Base-by-base conservation (phyloP, 2,113 vertebrate genomes). In the Antigone vipio region DNA sequence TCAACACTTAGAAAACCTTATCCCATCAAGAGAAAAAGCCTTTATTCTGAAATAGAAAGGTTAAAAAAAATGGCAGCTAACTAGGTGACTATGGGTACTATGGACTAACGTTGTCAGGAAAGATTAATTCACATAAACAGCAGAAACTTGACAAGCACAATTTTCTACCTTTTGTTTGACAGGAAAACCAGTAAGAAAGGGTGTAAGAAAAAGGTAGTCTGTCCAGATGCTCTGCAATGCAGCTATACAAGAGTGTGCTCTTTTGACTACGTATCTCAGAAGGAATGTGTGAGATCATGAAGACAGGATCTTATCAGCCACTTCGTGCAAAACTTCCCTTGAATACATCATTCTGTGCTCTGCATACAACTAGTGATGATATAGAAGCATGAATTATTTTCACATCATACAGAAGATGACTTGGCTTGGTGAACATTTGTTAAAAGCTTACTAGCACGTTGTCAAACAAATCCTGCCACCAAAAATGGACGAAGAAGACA, bases 211-310 rank as follows among this genome's bases (percentile, higher is more conserved):
- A 38, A 86, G 18, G 40, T 14, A 73, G 60, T 50, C 66, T 87
- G 18, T 34, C 12, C 13, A 83, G 88, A 92, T 32, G n/a, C 23
- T 64, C 52, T 55, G 74, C 42, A 90, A 50, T 35, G 27, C 84
- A 91, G 64, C 87, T 89, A 78, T 11, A 56, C 32, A 18, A n/a
- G 55, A 91, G 30, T 49, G 44, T 63, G 49, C 32, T 64, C 26
- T 88, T 68, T 44, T 45, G 47, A 89, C 53, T 38, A 47, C 45
- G 85, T 77, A 95, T 97, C 67, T 95, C 64, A 87, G 68, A 85
- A 83, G 59, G 71, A 96, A 97, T 78, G 73, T 11, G 56, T 38
- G 72, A 95, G 45, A 68, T 89, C 50, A 92, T 11, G 42, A 93
- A 90, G 52, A 80, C 13, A 66, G 91, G 35, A 35, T n/a, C 71